Conservation (phyloP, 2,113 vertebrate species). For the Elephas maximus region DNA sequence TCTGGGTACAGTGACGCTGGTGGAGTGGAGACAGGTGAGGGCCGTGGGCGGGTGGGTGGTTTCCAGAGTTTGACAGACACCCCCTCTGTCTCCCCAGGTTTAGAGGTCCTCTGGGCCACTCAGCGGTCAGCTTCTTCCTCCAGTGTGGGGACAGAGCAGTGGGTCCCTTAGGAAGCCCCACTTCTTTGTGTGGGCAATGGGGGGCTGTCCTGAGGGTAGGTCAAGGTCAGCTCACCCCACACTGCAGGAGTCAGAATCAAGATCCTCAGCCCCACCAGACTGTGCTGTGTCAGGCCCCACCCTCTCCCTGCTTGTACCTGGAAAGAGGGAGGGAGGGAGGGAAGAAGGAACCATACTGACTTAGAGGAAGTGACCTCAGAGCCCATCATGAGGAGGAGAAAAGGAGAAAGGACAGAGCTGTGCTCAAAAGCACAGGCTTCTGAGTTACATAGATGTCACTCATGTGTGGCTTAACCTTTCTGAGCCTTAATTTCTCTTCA, state of each 20-base stretch:
- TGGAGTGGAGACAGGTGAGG: rapidly evolving
- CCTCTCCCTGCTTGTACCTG: background rate
- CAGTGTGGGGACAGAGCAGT: no score
- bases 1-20: background rate
- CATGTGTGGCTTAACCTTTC: background rate
- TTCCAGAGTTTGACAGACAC: background rate
- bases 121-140: background rate
- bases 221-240: background rate
- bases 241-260: background rate
- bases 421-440: background rate
- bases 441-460: background rate
- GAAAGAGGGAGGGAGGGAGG: background rate
- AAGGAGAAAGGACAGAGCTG: background rate
- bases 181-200: background rate
- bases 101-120: background rate
- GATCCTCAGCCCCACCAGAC: background rate
- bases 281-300: background rate
- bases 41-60: rapidly evolving
- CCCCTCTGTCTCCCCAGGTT: background rate
- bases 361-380: background rate
- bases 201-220: background rate
- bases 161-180: background rate
- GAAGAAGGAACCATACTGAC: background rate
- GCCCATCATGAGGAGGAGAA: background rate
- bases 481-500: background rate